These are phyloP conservation scores for Trichogramma dendrolimi DNA, from an alignment of 2,888 invertebrate species.

Conservation along the genomic window DNA sequence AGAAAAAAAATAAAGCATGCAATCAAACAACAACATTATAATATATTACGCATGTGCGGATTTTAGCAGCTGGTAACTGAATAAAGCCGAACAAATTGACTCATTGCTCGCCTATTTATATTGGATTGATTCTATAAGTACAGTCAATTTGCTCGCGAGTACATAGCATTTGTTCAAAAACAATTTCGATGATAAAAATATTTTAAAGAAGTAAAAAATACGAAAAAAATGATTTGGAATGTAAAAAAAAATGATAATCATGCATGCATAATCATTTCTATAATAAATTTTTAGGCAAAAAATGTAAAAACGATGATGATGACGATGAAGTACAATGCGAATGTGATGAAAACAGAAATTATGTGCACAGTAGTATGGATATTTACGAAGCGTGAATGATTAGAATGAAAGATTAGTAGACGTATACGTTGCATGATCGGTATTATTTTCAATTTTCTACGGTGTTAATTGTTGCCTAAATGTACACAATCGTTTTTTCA, in stretches of 20 bases:
- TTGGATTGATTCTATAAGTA: neutral
- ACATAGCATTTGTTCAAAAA: neutral
- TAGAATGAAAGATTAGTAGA: too few relatives aligned
- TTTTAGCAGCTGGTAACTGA: slow-evolving; percentile 16
- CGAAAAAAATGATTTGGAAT: too few relatives aligned
- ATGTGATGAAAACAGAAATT: slow-evolving; percentile 15
- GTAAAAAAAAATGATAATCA: slow-evolving; percentile 9
- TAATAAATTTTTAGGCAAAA: slow-evolving; percentile 18
- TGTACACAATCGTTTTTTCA: too few relatives aligned
- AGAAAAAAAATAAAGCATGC: slow-evolving; percentile 16
- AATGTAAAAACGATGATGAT: slow-evolving; percentile 20
- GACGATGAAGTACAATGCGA: slow-evolving; percentile 13
- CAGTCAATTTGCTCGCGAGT: slow-evolving; percentile 21
- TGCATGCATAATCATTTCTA: slow-evolving; percentile 24
- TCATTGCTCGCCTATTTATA: neutral
- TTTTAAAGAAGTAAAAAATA: too few relatives aligned
- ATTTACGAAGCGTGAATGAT: slow-evolving; percentile 19
- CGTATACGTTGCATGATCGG: too few relatives aligned
- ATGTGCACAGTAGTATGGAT: slow-evolving; percentile 1
- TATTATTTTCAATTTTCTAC: too few relatives aligned
- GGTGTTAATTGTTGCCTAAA: too few relatives aligned
- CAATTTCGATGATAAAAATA: too few relatives aligned
- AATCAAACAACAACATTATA: slow-evolving; percentile 19
- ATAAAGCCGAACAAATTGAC: slow-evolving; percentile 21
- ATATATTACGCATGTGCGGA: neutral